phyloP scores from a whole-genome alignment of 2,113 vertebrate genomes.

The Perccottus glenii region DNA sequence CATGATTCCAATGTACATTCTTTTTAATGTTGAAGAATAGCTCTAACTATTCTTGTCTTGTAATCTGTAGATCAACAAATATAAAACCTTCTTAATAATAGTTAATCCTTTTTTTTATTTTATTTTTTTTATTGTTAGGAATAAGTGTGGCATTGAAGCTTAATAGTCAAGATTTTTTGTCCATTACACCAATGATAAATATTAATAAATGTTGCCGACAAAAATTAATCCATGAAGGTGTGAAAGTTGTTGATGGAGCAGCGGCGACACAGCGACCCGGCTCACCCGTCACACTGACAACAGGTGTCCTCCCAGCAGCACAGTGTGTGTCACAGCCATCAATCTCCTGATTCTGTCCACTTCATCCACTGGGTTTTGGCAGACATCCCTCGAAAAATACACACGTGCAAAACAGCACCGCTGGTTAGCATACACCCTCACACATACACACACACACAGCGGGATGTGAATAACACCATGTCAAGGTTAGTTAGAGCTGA shows the following conservation, averaged over 20 bases:
- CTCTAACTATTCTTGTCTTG: no score
- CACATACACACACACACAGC: constrained; percentile 29
- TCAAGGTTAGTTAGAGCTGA: constrained; percentile 62
- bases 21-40: no score
- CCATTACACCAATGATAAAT: no score
- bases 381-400: constrained; percentile 6
- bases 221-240: constrained; percentile 5
- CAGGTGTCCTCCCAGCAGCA: constrained; percentile 74
- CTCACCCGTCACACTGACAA: constrained; percentile 74
- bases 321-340: constrained; percentile 70
- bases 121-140: no score
- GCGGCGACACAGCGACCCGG: constrained; percentile 10
- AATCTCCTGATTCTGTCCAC: constrained; percentile 61
- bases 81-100: no score
- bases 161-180: no score
- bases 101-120: no score
- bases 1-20: no score
- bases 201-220: no score
- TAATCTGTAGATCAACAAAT: no score
- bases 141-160: no score
- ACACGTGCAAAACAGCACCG: constrained; percentile 8
- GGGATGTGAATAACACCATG: constrained; percentile 31
- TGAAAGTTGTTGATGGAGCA: constrained; percentile 17
- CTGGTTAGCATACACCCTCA: constrained; percentile 13
- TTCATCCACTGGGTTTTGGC: constrained; percentile 51